These are phyloP conservation scores for Clarias gariepinus DNA, from an alignment of 2,113 vertebrate genomes.

Conservation along the genomic window DNA sequence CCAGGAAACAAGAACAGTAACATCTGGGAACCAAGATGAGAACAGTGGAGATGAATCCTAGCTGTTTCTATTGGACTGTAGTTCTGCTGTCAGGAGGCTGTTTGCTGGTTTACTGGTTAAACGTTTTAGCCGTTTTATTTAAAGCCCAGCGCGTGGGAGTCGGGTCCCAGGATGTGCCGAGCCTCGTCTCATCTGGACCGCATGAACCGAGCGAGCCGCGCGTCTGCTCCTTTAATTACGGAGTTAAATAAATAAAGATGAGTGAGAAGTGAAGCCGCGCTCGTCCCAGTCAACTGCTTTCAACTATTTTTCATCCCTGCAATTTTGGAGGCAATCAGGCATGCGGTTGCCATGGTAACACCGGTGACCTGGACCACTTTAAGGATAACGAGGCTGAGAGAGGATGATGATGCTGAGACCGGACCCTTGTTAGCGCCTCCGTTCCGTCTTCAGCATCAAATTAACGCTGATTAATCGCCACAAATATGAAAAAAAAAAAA, in stretches of 20 bases:
- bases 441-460: constrained; percentile 2
- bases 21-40: neutral
- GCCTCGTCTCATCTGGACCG: neutral
- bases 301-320: neutral
- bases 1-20: neutral
- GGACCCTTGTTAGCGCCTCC: constrained; percentile 14
- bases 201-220: neutral
- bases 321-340: constrained; percentile 15
- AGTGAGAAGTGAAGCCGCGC: neutral
- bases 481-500: neutral
- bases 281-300: neutral
- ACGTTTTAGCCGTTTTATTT: neutral
- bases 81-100: neutral
- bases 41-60: neutral
- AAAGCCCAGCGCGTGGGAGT: too few relatives aligned
- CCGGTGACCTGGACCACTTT: constrained; percentile 9
- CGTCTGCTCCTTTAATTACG: neutral
- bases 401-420: neutral
- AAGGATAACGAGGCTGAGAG: constrained; percentile 3
- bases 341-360: constrained; percentile 4
- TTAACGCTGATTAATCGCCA: neutral
- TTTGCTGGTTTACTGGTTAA: neutral
- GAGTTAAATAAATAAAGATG: constrained; percentile 9
- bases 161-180: neutral
- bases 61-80: neutral